These are phyloP conservation scores for Chrysotoxum bicinctum DNA, from an alignment of 2,888 invertebrate species.

Conservation along the genomic window DNA sequence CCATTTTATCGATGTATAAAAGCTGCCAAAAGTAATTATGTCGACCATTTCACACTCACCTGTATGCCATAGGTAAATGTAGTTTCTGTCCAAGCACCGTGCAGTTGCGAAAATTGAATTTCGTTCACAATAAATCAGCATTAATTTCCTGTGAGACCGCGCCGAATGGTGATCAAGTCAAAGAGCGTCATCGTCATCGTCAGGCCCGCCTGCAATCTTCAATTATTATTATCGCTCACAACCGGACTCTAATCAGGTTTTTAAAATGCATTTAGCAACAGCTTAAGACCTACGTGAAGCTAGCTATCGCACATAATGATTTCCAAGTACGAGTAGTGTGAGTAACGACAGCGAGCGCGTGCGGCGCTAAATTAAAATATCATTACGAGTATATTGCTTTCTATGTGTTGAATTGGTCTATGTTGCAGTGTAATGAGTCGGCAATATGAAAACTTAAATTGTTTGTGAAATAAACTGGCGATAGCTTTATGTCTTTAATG, in stretches of 20 bases:
- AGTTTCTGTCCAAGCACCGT: not conserved
- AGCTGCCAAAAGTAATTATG: slow-evolving; percentile 22
- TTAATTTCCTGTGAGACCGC: not conserved
- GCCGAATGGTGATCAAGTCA: slow-evolving; percentile 1
- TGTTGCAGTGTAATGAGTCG: not conserved
- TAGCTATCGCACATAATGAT: not conserved
- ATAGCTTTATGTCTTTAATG: not conserved
- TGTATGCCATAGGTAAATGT: not conserved
- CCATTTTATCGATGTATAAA: slow-evolving; percentile 24
- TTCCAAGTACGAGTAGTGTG: not conserved
- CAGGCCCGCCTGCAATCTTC: slow-evolving; percentile 28
- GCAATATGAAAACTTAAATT: not conserved
- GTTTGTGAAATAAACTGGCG: not conserved
- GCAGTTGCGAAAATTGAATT: slow-evolving; percentile 18
- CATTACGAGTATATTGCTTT: not conserved
- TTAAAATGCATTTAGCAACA: slow-evolving; percentile 17
- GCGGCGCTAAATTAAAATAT: slow-evolving; percentile 32
- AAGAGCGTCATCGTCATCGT: slow-evolving; percentile 34
- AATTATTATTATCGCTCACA: slow-evolving; percentile 22
- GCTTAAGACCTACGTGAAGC: slow-evolving; percentile 15
- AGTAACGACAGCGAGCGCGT: slow-evolving; percentile 28
- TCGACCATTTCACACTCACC: not conserved
- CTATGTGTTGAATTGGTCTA: not conserved
- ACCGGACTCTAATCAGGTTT: slow-evolving; percentile 30
- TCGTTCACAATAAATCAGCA: slow-evolving; percentile 26